A percentile compares a stretch with the other conserved stretches of the same genome.
phyloP scores from a whole-genome alignment of 2,888 invertebrate genomes.

The Lucinisca nassula region DNA sequence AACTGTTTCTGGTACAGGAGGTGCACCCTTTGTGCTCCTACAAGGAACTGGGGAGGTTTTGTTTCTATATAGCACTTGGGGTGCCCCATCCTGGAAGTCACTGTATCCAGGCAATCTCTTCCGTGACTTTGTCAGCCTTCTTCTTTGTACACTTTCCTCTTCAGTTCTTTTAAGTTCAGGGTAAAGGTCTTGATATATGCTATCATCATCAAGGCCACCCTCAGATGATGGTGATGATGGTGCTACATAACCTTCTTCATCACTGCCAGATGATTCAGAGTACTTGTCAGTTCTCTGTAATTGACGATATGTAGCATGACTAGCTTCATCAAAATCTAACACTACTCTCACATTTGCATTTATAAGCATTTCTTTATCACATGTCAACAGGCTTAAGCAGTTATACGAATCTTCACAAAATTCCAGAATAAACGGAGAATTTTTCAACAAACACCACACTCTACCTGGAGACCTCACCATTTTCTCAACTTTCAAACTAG shows the following conservation, averaged over 20 bases:
- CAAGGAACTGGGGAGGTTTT: no score
- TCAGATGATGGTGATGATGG: background rate
- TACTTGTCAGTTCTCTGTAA: slow-evolving; percentile 12
- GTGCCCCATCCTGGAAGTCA: background rate
- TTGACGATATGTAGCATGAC: background rate
- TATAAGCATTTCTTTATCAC: slow-evolving; percentile 42
- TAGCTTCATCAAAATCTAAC: background rate
- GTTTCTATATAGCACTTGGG: no score
- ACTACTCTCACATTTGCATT: slow-evolving; percentile 46
- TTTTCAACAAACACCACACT: slow-evolving; percentile 44
- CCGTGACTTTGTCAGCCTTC: background rate
- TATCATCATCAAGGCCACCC: background rate
- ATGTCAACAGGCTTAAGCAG: slow-evolving; percentile 51
- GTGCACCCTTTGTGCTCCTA: no score
- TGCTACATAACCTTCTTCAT: background rate
- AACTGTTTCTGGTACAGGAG: no score
- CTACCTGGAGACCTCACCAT: slow-evolving; percentile 30
- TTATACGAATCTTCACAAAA: slow-evolving; percentile 57
- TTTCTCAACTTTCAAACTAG: slow-evolving; percentile 11
- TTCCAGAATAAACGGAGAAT: slow-evolving; percentile 52
- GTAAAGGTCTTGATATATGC: background rate
- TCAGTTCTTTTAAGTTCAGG: background rate
- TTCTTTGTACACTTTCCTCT: background rate
- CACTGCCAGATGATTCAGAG: slow-evolving; percentile 35
- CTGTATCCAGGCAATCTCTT: background rate